phyloP scores from a whole-genome alignment of 2,888 invertebrate genomes.

The Acanthosepion pharaonis region DNA sequence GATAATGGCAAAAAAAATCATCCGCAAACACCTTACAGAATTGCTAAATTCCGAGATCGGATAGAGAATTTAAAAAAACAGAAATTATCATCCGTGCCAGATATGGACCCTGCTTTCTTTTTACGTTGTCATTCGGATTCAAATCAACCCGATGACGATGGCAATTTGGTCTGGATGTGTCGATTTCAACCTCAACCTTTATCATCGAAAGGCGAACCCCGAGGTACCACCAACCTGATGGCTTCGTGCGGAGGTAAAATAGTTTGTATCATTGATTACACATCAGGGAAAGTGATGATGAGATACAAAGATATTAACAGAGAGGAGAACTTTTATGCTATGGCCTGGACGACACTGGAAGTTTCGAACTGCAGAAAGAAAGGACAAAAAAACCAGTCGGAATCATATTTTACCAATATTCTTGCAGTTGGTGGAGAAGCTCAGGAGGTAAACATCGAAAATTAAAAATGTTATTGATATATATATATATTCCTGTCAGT shows the following conservation, averaged over 20 bases:
- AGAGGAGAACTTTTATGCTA: conserved; percentile 72
- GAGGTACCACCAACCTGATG: conserved; percentile 71
- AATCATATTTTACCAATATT: conserved; percentile 14
- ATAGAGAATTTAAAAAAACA: not conserved
- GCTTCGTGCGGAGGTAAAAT: conserved; percentile 77
- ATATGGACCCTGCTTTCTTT: conserved; percentile 72
- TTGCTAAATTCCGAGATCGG: not conserved
- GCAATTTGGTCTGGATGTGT: conserved; percentile 77
- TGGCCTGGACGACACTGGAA: conserved; percentile 75
- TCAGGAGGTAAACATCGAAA: not conserved
- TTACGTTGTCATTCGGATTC: conserved; percentile 75
- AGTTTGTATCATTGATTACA: conserved; percentile 76
- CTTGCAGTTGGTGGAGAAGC: conserved; percentile 37
- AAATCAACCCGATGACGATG: conserved; percentile 75
- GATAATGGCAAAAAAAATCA: not conserved
- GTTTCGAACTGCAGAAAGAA: not conserved
- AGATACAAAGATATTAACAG: conserved; percentile 72
- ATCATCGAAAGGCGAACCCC: conserved; percentile 54
- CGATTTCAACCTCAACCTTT: conserved; percentile 75
- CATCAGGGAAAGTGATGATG: conserved; percentile 73
- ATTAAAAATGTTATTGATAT: too few species aligned
- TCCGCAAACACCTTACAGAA: not conserved
- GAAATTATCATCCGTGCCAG: conserved; percentile 54
- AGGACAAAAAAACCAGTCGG: not conserved
- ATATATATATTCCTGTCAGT: too few species aligned